Percentiles rank a stretch among this genome's conserved stretches.
Evolutionary conservation across 2,113 vertebrate species (phyloP).

Genomic region (Phylloscopus trochilus): DNA sequence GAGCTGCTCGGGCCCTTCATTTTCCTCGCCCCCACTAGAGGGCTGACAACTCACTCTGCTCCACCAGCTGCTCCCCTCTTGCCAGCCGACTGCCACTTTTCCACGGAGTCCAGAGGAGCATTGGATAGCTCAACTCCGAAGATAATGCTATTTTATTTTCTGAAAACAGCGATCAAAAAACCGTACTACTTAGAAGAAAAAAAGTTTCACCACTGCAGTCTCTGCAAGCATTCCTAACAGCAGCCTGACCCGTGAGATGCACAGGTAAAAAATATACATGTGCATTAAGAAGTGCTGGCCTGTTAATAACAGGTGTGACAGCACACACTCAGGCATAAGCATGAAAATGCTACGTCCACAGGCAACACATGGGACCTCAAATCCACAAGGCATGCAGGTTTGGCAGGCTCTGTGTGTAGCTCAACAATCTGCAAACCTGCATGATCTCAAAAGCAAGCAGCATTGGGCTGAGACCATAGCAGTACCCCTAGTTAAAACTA

Average conservation of each 20-base stretch:
- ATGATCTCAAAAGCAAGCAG: neutral
- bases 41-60: neutral
- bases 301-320: neutral
- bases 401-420: neutral
- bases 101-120: neutral
- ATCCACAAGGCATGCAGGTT: rapidly evolving
- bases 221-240: neutral
- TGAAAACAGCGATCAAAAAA: neutral
- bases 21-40: neutral
- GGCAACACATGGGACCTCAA: neutral
- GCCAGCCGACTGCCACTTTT: too few relatives aligned
- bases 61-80: neutral
- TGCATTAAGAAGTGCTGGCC: neutral
- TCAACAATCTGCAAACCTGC: neutral
- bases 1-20: neutral
- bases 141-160: neutral
- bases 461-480: neutral
- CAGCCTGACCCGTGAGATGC: neutral
- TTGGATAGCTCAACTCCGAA: neutral
- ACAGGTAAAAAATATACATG: rapidly evolving
- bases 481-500: neutral
- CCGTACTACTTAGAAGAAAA: neutral
- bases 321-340: neutral
- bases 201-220: neutral
- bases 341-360: neutral